Evolutionary conservation across 1,140 invertebrate species (phyloP).

Genomic region (Muscidifurax raptorellus): DNA sequence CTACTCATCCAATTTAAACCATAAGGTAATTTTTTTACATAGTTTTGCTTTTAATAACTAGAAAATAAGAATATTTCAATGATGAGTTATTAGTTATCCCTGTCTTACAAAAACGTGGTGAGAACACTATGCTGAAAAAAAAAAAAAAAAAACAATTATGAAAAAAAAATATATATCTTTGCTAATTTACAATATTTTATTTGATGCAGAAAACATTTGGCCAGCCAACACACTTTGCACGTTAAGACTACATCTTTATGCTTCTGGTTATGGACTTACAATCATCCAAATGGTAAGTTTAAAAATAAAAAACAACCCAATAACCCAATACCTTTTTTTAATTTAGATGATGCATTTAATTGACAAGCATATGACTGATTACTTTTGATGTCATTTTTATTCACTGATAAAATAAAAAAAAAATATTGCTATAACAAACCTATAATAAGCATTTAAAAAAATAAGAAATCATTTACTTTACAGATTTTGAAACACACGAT

Average conservation of each 20-base stretch:
- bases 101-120: constrained; percentile 66
- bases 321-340: no score
- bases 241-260: no score
- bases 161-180: not conserved
- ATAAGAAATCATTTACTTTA: not conserved
- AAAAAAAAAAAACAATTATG: not conserved
- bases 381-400: constrained; percentile 59
- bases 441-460: not conserved
- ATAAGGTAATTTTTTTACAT: constrained; percentile 13
- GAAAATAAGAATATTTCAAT: constrained; percentile 46
- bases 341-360: constrained; percentile 55
- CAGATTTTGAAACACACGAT: not conserved
- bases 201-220: not conserved
- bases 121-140: constrained; percentile 58
- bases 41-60: not conserved
- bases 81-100: constrained; percentile 69
- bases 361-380: constrained; percentile 67
- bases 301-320: not conserved
- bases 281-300: not conserved
- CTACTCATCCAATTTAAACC: not conserved
- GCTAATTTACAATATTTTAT: not conserved
- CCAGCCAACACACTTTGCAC: not conserved
- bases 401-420: constrained; percentile 52
- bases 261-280: not conserved
- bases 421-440: not conserved